Evolutionary conservation across 2,797 vertebrate species (phyloP).

Genomic region (Micromesistius poutassou): DNA sequence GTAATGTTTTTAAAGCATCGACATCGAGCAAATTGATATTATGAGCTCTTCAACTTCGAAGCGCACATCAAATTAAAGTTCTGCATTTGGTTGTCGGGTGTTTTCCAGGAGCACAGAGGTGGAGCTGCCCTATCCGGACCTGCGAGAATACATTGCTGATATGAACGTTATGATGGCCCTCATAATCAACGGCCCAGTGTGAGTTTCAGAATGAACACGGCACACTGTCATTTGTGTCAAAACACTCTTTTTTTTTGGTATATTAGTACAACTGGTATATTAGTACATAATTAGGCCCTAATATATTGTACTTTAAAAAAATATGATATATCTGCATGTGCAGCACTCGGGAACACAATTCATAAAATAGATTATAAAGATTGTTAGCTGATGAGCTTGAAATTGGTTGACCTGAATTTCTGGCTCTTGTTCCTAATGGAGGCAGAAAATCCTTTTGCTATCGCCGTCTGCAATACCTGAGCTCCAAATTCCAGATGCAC

Average conservation of each 20-base stretch:
- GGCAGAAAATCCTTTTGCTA: constrained; percentile 97
- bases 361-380: neutral
- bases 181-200: constrained; percentile 97
- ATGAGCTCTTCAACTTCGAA: neutral
- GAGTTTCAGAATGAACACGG: constrained; percentile 54
- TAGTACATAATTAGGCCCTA: neutral
- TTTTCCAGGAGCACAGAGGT: constrained; percentile 79
- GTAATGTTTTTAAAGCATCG: neutral
- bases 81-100: neutral
- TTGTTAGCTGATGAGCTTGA: neutral
- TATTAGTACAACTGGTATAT: neutral
- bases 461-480: constrained; percentile 92
- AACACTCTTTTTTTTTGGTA: neutral
- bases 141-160: constrained; percentile 90
- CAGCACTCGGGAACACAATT: neutral
- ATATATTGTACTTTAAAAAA: neutral
- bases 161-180: constrained; percentile 96
- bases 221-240: neutral
- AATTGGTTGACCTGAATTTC: neutral
- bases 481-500: constrained; percentile 98
- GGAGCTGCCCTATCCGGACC: constrained; percentile 87
- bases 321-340: no score
- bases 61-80: neutral
- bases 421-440: neutral
- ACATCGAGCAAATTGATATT: neutral